Percentiles rank a stretch among this genome's conserved stretches.
Conservation (phyloP, 2,113 vertebrate species). For the Callionymus lyra region DNA sequence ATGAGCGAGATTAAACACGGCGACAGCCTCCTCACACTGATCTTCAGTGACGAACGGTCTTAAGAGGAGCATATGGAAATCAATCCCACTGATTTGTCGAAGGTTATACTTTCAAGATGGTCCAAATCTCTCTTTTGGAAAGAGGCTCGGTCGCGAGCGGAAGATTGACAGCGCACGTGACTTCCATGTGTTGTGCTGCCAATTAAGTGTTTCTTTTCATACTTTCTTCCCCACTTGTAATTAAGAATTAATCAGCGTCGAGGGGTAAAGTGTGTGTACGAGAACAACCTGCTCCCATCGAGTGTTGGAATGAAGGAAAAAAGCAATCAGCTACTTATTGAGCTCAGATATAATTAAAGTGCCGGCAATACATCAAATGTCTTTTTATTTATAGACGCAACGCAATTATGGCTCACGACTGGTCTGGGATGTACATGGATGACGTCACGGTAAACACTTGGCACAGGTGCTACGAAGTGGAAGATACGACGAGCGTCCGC, state of each 20-base stretch:
- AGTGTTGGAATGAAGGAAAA: conserved; percentile 21
- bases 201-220: conserved; percentile 9
- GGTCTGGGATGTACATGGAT: conserved; percentile 11
- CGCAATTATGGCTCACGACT: conserved; percentile 5
- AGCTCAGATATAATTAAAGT: conserved; percentile 23
- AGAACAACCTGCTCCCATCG: conserved; percentile 18
- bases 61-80: conserved; percentile 47
- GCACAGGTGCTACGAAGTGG: conserved; percentile 20
- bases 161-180: conserved; percentile 40
- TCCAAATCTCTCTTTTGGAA: too few species aligned
- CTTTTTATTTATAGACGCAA: conserved; percentile 13
- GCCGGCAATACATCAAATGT: conserved; percentile 17
- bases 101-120: conserved; percentile 42
- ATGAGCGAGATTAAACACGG: too few species aligned
- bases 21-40: conserved; percentile 12
- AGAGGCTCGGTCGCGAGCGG: conserved; percentile 25
- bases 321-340: conserved; percentile 41
- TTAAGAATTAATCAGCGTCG: conserved; percentile 32
- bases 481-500: conserved; percentile 29
- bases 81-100: conserved; percentile 57
- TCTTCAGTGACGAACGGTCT: conserved; percentile 38
- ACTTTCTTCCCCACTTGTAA: conserved; percentile 15
- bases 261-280: conserved; percentile 16
- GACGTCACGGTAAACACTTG: conserved; percentile 24
- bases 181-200: conserved; percentile 14